Evolutionary conservation across 2,797 vertebrate genomes (phyloP).

Genomic region (Podargus strigoides): DNA sequence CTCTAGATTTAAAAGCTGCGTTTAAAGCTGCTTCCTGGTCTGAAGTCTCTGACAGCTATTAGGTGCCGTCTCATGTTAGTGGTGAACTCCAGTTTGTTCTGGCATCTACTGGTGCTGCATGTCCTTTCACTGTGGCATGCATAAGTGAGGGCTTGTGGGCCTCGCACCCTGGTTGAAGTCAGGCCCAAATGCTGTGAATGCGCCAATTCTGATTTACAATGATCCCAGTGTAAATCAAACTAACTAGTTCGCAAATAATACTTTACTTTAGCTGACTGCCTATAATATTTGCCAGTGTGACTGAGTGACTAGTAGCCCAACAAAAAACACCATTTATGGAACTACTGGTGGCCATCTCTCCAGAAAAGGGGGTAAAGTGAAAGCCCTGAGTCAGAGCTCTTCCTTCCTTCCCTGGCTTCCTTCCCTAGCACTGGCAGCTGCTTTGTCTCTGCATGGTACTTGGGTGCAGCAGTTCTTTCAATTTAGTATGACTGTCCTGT

Average conservation of each 20-base stretch:
- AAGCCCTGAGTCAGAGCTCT: neutral
- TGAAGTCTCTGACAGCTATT: neutral
- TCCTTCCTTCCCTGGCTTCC: neutral
- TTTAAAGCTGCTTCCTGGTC: neutral
- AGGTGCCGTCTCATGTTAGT: neutral
- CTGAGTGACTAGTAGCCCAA: neutral
- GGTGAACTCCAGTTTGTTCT: neutral
- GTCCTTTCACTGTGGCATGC: neutral
- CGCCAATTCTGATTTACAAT: neutral
- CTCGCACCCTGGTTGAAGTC: neutral
- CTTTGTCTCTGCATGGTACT: neutral
- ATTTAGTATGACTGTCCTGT: neutral
- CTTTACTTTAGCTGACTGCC: neutral
- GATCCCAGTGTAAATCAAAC: neutral
- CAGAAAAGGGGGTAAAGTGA: neutral
- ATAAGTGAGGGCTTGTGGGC: fast-evolving
- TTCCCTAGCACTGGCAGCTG: neutral
- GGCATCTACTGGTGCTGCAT: neutral
- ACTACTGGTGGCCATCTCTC: neutral
- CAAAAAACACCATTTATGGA: neutral
- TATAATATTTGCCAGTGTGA: neutral
- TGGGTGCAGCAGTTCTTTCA: neutral
- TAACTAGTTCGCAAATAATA: fast-evolving
- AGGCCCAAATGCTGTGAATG: neutral
- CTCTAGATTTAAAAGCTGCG: neutral